Percentiles rank a stretch among this genome's conserved stretches.
phyloP scores from a whole-genome alignment of 2,888 invertebrate genomes.

The Metopia argyrocephala region DNA sequence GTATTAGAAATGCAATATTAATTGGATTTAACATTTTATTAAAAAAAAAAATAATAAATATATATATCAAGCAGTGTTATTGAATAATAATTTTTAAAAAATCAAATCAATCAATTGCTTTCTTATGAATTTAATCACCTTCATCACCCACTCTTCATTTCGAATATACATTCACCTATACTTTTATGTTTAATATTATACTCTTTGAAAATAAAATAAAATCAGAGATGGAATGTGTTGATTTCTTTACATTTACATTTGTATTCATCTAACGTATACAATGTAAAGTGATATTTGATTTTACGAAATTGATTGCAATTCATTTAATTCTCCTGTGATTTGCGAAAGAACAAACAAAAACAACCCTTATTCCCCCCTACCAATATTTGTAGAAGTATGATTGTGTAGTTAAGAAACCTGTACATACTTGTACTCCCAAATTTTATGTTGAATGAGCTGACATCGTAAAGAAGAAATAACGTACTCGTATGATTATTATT shows the following conservation, averaged over 20 bases:
- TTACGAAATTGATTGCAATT: slow-evolving; percentile 71
- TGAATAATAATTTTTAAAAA: too few relatives aligned
- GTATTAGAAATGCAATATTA: too few relatives aligned
- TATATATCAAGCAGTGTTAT: too few relatives aligned
- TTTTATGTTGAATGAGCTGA: neutral
- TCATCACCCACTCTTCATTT: too few relatives aligned
- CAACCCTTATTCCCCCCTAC: neutral
- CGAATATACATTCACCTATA: too few relatives aligned
- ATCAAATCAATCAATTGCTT: too few relatives aligned
- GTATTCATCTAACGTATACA: neutral
- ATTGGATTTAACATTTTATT: too few relatives aligned
- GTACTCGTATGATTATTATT: too few relatives aligned
- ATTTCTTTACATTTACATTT: neutral
- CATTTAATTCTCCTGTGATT: slow-evolving; percentile 72
- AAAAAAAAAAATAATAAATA: too few relatives aligned
- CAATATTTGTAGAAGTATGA: neutral
- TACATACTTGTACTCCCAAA: neutral
- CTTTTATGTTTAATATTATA: neutral
- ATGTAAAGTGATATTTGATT: slow-evolving; percentile 28
- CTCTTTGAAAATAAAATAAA: neutral
- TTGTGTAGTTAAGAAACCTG: neutral
- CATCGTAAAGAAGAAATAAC: too few relatives aligned
- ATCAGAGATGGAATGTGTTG: slow-evolving; percentile 12
- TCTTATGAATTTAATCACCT: too few relatives aligned
- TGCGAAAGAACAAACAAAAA: neutral